phyloP scores from a whole-genome alignment of 2,797 vertebrate species.

The Falco biarmicus region DNA sequence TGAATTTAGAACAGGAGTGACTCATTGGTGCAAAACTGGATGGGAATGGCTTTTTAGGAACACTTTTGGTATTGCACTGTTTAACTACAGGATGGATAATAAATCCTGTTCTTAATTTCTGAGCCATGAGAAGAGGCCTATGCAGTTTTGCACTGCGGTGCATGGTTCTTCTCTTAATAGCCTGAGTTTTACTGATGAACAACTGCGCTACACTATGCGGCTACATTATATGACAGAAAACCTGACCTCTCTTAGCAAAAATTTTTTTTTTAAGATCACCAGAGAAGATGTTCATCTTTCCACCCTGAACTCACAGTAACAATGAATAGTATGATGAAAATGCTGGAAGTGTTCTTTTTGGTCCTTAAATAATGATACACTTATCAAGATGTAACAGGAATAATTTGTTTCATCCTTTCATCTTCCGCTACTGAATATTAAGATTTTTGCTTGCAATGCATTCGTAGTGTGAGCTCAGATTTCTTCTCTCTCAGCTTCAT shows the following conservation, averaged over 20 bases:
- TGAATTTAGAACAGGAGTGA: background rate
- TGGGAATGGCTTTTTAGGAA: background rate
- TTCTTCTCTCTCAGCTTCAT: conserved; percentile 64
- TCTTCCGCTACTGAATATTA: conserved; percentile 47
- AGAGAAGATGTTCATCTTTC: conserved; percentile 13
- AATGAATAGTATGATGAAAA: background rate
- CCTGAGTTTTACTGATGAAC: background rate
- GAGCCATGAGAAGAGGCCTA: background rate
- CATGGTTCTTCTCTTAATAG: background rate
- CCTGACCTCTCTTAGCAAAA: background rate
- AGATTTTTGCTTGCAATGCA: conserved; percentile 39
- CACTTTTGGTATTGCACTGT: background rate
- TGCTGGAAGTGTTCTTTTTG: conserved; percentile 17
- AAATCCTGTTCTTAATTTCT: background rate
- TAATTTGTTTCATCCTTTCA: background rate
- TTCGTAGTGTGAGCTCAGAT: conserved; percentile 21
- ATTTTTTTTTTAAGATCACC: background rate
- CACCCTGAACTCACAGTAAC: background rate
- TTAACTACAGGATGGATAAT: background rate
- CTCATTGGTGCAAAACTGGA: background rate
- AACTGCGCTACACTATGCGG: background rate
- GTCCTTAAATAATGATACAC: conserved; percentile 26
- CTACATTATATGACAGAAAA: background rate
- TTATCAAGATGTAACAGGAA: conserved; percentile 4
- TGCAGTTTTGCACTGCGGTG: background rate